These are phyloP conservation scores for Limonius californicus DNA, from an alignment of 1,140 invertebrate species.

Conservation along the genomic window DNA sequence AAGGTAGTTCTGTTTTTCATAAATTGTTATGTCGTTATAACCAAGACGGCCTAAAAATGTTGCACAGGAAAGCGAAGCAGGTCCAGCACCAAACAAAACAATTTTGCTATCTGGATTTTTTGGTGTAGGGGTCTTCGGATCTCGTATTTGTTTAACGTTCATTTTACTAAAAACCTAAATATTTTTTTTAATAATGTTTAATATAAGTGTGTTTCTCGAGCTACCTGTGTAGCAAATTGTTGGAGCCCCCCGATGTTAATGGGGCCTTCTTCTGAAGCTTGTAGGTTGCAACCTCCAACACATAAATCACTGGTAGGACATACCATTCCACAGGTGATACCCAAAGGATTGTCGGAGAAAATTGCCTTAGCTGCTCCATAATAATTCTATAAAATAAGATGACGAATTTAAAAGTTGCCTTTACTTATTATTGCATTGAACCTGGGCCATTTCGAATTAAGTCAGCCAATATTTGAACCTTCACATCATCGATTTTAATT, in stretches of 20 bases:
- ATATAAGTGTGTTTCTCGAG: background rate
- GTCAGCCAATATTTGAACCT: no score
- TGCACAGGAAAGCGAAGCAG: conserved; percentile 94
- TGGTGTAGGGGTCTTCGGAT: conserved; percentile 60
- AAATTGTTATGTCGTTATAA: conserved; percentile 88
- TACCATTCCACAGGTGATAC: conserved; percentile 97
- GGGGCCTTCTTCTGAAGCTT: conserved; percentile 91
- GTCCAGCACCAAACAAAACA: conserved; percentile 90
- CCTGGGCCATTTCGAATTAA: background rate
- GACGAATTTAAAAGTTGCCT: background rate
- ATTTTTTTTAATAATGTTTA: background rate
- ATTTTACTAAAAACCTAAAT: conserved; percentile 87
- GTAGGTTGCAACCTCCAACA: conserved; percentile 95
- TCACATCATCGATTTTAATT: no score
- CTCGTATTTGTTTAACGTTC: conserved; percentile 81
- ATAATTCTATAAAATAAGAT: conserved; percentile 79
- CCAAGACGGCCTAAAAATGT: conserved; percentile 92
- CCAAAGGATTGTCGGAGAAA: conserved; percentile 95
- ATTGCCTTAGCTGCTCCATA: conserved; percentile 97
- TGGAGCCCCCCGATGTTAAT: conserved; percentile 98
- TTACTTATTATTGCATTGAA: background rate
- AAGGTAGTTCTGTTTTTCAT: conserved; percentile 81
- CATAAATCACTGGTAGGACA: conserved; percentile 98
- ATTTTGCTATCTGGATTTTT: conserved; percentile 71
- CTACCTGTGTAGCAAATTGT: conserved; percentile 93